phyloP scores from a whole-genome alignment of 2,888 invertebrate genomes.

The Crocallis elinguaria region DNA sequence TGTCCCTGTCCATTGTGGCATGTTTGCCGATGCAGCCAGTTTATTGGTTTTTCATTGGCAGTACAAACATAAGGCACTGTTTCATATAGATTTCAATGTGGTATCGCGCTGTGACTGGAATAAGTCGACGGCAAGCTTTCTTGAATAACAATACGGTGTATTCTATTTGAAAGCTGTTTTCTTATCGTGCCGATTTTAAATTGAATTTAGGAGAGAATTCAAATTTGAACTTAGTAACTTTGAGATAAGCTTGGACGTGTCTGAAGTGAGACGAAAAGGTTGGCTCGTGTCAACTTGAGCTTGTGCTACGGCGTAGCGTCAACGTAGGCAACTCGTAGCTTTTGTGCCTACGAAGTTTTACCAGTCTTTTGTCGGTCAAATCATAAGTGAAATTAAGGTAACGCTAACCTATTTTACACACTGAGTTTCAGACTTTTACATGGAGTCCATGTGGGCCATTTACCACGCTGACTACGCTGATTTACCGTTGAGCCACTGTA shows the following conservation, averaged over 20 bases:
- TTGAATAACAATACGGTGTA: conserved; percentile 6
- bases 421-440: too few species aligned
- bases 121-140: not conserved
- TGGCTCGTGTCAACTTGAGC: not conserved
- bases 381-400: too few species aligned
- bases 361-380: too few species aligned
- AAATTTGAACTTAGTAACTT: not conserved
- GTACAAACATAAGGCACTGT: conserved; percentile 19
- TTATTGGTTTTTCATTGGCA: conserved; percentile 30
- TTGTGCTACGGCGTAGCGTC: not conserved
- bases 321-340: too few species aligned
- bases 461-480: too few species aligned
- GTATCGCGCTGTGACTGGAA: conserved; percentile 2
- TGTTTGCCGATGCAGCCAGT: conserved; percentile 12
- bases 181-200: conserved; percentile 1
- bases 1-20: conserved; percentile 11
- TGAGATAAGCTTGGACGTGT: not conserved
- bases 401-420: too few species aligned
- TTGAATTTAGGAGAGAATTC: conserved; percentile 1
- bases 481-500: too few species aligned
- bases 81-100: not conserved
- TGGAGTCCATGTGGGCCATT: too few species aligned
- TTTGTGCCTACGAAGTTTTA: too few species aligned
- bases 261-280: not conserved
- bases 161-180: conserved; percentile 1